Percentiles rank a stretch among this genome's conserved stretches.
These are phyloP conservation scores for Cancer borealis DNA, from an alignment of 2,888 invertebrate genomes.

Conservation along the genomic window DNA sequence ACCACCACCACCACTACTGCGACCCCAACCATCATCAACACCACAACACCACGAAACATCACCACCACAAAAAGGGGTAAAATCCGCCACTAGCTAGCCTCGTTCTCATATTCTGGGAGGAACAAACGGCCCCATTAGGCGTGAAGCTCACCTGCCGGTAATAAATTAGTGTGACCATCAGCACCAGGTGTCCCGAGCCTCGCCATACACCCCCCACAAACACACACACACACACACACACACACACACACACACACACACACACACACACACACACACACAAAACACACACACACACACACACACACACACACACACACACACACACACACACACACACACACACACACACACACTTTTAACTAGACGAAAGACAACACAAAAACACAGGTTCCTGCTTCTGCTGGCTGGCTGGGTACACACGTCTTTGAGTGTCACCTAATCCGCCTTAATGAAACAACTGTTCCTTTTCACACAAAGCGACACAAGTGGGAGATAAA, in stretches of 20 bases:
- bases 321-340: conserved; percentile 43
- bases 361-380: too few species aligned
- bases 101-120: conserved; percentile 29
- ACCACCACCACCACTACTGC: neutral
- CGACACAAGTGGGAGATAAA: neutral
- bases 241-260: conserved; percentile 38
- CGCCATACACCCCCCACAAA: neutral
- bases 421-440: neutral
- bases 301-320: conserved; percentile 35
- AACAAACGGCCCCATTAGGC: conserved; percentile 40
- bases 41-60: neutral
- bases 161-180: conserved; percentile 35
- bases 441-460: conserved; percentile 17
- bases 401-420: neutral
- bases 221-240: neutral
- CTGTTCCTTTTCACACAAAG: conserved; percentile 12
- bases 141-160: conserved; percentile 22
- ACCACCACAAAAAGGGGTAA: neutral
- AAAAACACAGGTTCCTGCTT: neutral
- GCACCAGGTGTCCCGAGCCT: neutral
- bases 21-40: neutral
- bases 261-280: conserved; percentile 27
- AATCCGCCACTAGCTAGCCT: neutral
- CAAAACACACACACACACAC: conserved; percentile 1
- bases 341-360: neutral